These are phyloP conservation scores for Drosophila cardini DNA, from an alignment of 1,140 invertebrate genomes.

Conservation along the genomic window DNA sequence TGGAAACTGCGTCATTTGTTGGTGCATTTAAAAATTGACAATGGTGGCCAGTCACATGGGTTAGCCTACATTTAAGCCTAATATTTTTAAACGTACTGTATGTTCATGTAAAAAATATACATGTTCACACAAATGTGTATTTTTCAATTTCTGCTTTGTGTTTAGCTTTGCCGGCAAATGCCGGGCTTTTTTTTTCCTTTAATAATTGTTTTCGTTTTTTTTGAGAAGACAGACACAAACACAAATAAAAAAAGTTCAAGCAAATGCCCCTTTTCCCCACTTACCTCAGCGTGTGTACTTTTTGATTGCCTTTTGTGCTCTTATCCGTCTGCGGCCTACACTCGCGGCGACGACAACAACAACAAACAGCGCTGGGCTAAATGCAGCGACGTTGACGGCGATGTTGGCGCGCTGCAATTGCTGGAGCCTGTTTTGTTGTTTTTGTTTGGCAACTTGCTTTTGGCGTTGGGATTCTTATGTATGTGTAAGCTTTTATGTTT, in stretches of 20 bases:
- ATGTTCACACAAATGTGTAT: constrained; percentile 16
- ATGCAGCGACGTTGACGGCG: constrained; percentile 50
- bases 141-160: constrained; percentile 38
- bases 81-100: constrained; percentile 11
- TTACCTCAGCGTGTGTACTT: constrained; percentile 56
- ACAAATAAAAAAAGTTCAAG: neutral
- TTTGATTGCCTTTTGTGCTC: constrained; percentile 52
- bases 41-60: constrained; percentile 1
- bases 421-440: constrained; percentile 57
- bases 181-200: constrained; percentile 44
- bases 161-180: constrained; percentile 63
- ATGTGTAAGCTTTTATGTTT: constrained; percentile 20
- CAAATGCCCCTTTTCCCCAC: constrained; percentile 25
- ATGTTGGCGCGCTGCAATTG: constrained; percentile 54
- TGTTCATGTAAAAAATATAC: constrained; percentile 5
- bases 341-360: constrained; percentile 61
- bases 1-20: constrained; percentile 17
- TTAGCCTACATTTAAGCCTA: neutral
- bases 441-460: constrained; percentile 52
- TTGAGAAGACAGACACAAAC: constrained; percentile 10
- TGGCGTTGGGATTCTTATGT: constrained; percentile 38
- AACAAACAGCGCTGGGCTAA: constrained; percentile 50
- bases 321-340: constrained; percentile 43
- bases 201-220: constrained; percentile 19
- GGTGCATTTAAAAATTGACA: constrained; percentile 21